phyloP scores from a whole-genome alignment of 2,888 invertebrate species.

The Trichogramma evanescens region DNA sequence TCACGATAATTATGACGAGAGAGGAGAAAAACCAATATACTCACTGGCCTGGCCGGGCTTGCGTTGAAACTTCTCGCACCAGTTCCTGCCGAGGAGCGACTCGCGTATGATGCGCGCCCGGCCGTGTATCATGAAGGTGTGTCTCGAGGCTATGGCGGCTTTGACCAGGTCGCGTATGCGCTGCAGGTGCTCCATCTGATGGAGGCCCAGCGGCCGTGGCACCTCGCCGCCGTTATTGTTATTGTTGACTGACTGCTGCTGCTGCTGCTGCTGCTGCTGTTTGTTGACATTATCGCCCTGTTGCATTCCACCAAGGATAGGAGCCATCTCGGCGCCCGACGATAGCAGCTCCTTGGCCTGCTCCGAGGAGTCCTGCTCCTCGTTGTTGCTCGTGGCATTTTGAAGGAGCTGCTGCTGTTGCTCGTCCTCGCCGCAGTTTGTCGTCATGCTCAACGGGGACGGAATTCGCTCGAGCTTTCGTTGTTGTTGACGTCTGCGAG shows the following conservation, averaged over 20 bases:
- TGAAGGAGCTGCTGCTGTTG: no score
- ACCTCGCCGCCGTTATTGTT: constrained; percentile 9
- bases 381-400: no score
- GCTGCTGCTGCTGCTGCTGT: no score
- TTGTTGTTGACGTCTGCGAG: no score
- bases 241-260: neutral
- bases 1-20: no score
- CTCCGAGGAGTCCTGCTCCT: no score
- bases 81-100: constrained; percentile 38
- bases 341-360: no score
- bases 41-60: constrained; percentile 20
- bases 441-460: no score
- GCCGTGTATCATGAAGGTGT: constrained; percentile 44
- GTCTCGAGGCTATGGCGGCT: constrained; percentile 36
- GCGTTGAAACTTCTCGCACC: constrained; percentile 42
- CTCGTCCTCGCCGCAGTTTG: no score
- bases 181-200: constrained; percentile 33
- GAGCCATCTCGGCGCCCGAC: no score
- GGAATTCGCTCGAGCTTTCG: no score
- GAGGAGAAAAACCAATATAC: neutral
- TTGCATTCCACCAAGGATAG: neutral
- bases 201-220: constrained; percentile 29
- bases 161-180: constrained; percentile 37
- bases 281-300: no score
- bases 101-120: constrained; percentile 40